Base-by-base conservation (phyloP, 2,888 invertebrate genomes). In the Leucania comma region DNA sequence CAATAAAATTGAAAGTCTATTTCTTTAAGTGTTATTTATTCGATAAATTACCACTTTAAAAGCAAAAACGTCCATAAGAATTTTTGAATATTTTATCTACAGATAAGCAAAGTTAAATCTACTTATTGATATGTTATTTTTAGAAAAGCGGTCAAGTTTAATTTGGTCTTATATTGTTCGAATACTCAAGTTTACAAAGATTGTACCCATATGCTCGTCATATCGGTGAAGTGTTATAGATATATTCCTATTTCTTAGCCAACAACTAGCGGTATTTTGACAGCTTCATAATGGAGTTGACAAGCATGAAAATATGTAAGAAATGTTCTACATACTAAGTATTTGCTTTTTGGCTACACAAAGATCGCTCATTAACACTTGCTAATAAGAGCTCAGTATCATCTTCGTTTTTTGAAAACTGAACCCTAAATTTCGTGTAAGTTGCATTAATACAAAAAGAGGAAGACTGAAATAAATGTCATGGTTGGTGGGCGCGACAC, bases 381-480 rank as follows among this genome's bases (percentile, higher is more conserved):
- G 22, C 20, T n/a, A 12, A 53, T 22, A 62, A 38, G 35, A 66
- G 26, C 17, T 42, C 3, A 32, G 12, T 17, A 8, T 14, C 24
- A 20, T 9, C 5, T 53, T 32, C 35, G 8, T 48, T 3, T 59
- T 65, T 73, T 63, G 6, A 67, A 53, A 1, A 58, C 54, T 29
- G 71, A 72, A 75, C 75, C 72, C 74, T 62, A 79, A 72, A 72
- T 51, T 67, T 60, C 29, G 17, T 63, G 42, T 68, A 32, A 62
- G 42, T 63, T 22, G 68, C 79, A 68, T 74, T 71, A 85, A 74
- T 78, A 78, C 67, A 86, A 85, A 87, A 85, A 86, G 84, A 87
- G 85, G 86, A 87, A 84, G 81, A 83, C 72, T 75, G 68, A 82
- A 81, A 77, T 77, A 92, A 93, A 93, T 93, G 92, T 92, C 92